Evolutionary conservation across 1,140 invertebrate species (phyloP), one percentile per base, ranked within the genome.

Genomic region (Proales similis): DNA sequence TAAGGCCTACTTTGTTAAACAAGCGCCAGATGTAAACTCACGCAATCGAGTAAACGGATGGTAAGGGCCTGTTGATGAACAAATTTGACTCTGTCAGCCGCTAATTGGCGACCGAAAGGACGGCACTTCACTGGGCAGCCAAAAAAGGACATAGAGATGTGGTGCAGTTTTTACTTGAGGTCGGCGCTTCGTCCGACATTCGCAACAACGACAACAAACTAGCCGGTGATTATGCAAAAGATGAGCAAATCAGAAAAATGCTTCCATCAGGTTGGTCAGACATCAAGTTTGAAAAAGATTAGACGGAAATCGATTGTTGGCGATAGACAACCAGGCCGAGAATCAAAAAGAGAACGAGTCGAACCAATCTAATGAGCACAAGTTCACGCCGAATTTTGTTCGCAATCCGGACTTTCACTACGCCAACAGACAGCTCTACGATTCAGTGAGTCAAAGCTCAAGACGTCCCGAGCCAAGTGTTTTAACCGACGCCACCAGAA

Each of bases 321-420:
- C 9, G 9, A 9, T 9, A 36, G 14, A 36, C 33, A 36, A 36
- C 9, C 2, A 17, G 14, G 20, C 3, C 38, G 27, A 33, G 45
- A 42, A 11, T 14, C 9, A 3, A 5, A 22, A 9, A n/a, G 38
- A 53, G 17, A 39, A 3, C 47, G 4, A 48, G 7, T 9, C 5
- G 39, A n/a, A n/a, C n/a, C n/a, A n/a, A n/a, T n/a, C n/a, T n/a
- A n/a, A n/a, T n/a, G n/a, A n/a, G n/a, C n/a, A n/a, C n/a, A n/a
- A n/a, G n/a, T n/a, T n/a, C 11, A 42, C 45, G 14, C 51, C 51
- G 12, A 57, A 27, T 57, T 57, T 57, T 26, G 36, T 57, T 22
- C 39, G 20, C 29, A 57, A 57, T 39, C 51, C 51, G 4, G 22
- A 42, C 27, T 57, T 57, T 57, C 51, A 57, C 20, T 57, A 57